Evolutionary conservation across 2,113 vertebrate species (phyloP), one percentile per base, ranked within the genome.

Genomic region (Speoplatyrhinus poulsoni): DNA sequence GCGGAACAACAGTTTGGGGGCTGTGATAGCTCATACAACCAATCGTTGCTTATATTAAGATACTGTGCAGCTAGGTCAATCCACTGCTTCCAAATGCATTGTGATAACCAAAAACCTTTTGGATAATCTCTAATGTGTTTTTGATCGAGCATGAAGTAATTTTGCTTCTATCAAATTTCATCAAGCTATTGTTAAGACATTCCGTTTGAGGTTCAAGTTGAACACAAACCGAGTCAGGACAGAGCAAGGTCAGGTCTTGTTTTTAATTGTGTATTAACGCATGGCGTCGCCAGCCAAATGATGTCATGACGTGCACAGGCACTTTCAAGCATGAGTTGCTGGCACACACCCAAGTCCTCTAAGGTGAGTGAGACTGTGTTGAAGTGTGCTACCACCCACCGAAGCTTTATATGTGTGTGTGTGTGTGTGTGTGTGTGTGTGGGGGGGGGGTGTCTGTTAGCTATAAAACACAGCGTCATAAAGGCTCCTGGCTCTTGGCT

Each of bases 221-320:
- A 41, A 41, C 36, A 41, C 36, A 26, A 26, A 26, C 26, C 2
- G 3, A 12, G 7, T 52, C 75, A 71, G 60, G 55, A 55, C 63
- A 6, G 48, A 72, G 65, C 71, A 62, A 60, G 53, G 70, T 63
- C 67, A 73, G 68, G 47, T 17, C 56, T 56, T 67, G 6, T 62
- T 13, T 26, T 48, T 15, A 46, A 70, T 63, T 65, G 66, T 65
- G 56, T 63, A 61, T 77, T 73, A 72, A 84, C 74, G 60, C 58
- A 57, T 32, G 53, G 58, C 50, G 60, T 67, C 58, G 33, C 54
- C 54, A 56, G 79, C 79, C 76, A 77, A 69, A 72, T 83, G 76
- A 86, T 77, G 81, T 81, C 81, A 81, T 76, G 73, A 33, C 36
- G 50, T 62, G 48, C 60, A 61, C 53, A 54, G 72, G 76, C 61